Conservation (phyloP, 2,888 invertebrate genomes). For the Diadegma fenestrale region DNA sequence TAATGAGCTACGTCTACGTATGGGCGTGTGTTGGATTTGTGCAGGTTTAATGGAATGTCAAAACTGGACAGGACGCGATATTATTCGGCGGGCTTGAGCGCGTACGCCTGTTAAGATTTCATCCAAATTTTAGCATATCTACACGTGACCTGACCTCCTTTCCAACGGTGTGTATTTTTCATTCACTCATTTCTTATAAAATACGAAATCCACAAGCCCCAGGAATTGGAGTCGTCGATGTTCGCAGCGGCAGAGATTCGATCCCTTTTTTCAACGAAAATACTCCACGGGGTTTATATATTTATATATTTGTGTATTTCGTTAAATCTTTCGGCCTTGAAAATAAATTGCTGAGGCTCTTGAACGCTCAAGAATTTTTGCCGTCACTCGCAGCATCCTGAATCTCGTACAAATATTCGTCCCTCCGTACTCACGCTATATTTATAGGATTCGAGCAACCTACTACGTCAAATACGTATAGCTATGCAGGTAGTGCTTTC, state of each 20-base stretch:
- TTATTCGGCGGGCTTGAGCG: background rate
- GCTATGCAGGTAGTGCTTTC: conserved; percentile 4
- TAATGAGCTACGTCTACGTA: too few relatives aligned
- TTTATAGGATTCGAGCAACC: conserved; percentile 34
- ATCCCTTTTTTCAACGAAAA: too few relatives aligned
- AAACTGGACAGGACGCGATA: background rate
- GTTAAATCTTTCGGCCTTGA: conserved; percentile 43
- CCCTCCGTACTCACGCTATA: conserved; percentile 15
- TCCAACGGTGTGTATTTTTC: background rate
- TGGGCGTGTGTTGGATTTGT: background rate
- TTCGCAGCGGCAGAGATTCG: too few relatives aligned
- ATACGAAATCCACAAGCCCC: conserved; percentile 33
- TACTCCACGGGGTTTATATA: background rate
- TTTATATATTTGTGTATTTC: background rate
- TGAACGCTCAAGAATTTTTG: conserved; percentile 41
- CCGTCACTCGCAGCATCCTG: conserved; percentile 19
- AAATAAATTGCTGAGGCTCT: conserved; percentile 56
- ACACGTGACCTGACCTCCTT: conserved; percentile 51
- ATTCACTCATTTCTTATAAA: conserved; percentile 30
- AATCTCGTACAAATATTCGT: conserved; percentile 43
- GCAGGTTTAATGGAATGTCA: conserved; percentile 4
- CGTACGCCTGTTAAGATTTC: background rate
- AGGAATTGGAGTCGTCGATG: conserved; percentile 14
- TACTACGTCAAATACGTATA: conserved; percentile 15
- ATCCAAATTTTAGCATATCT: conserved; percentile 19